phyloP scores from a whole-genome alignment of 2,113 vertebrate species.

The Lagopus leucura region DNA sequence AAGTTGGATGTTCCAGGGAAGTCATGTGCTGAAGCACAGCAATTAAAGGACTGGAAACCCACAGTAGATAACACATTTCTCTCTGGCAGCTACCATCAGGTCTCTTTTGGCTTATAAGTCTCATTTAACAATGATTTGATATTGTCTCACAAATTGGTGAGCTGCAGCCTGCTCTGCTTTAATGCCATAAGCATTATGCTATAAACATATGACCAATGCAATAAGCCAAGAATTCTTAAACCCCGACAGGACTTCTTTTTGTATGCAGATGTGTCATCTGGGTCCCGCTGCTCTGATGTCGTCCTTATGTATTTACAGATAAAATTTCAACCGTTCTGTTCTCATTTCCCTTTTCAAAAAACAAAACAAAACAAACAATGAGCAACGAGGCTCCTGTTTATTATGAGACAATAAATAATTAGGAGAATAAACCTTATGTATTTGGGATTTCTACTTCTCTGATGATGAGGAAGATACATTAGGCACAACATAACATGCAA shows the following conservation, averaged over 20 bases:
- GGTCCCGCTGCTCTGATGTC: background rate
- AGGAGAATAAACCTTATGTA: background rate
- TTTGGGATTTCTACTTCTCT: background rate
- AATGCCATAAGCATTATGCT: rapidly evolving
- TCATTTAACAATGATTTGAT: background rate
- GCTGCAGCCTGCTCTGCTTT: background rate
- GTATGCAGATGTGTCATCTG: background rate
- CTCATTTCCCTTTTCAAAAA: background rate
- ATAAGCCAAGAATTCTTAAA: background rate
- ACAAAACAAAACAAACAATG: no score
- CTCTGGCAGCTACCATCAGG: background rate
- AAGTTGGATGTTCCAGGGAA: background rate
- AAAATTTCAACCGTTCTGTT: background rate
- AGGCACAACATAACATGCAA: background rate
- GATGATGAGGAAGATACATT: background rate
- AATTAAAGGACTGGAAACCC: background rate
- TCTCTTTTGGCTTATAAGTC: background rate
- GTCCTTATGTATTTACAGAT: background rate
- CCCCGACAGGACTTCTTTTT: background rate
- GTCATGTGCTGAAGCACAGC: background rate
- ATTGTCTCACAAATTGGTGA: background rate
- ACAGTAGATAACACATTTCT: background rate
- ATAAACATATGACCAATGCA: background rate
- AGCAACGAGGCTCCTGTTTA: background rate
- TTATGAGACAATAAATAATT: background rate